Base-by-base conservation (phyloP, 2,113 vertebrate genomes). In the Colinus virginianus region DNA sequence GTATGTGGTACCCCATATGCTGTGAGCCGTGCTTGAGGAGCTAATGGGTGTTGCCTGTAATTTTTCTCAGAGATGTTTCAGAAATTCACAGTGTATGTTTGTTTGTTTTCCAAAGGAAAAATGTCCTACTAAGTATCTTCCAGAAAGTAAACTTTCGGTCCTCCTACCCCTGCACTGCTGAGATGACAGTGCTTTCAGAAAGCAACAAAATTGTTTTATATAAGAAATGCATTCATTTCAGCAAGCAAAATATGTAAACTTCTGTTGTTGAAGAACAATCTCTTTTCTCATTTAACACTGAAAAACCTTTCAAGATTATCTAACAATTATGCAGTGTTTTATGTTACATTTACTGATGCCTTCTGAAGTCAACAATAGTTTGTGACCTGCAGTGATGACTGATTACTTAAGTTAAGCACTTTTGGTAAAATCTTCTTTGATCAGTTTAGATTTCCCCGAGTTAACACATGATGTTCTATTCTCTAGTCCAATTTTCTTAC, bases 401-500 rank as follows among this genome's bases (percentile, higher is more conserved):
- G 34, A 45, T 55, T 85, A 77, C 4, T 30, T 84, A 55, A 15
- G 25, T 62, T 36, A 69, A 10, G 20, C n/a, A 66, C 72, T 75
- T 69, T 53, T 53, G 36, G 61, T 32, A 48, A 46, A 28, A 87
- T n/a, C 13, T 45, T 76, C 42, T 49, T 78, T 80, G 62, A 6
- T 61, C 61, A 45, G 70, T 76, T 84, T 14, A 67, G 81, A 84
- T 77, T 62, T 62, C 66, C 22, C 2, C 48, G 15, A 81, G 22
- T 56, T 92, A 87, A 72, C 64, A 71, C 34, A 76, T 32, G 5
- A 55, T 58, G 58, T 79, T 69, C 30, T 38, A 38, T 56, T 69
- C 38, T 87, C 26, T 51, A 90, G n/a, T 80, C 87, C 32, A 92
- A 43, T 81, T 90, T 76, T 80, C 74, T 93, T 78, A 66, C 23